These are phyloP conservation scores for Cephus pulcher DNA, from an alignment of 2,888 invertebrate genomes.

Conservation along the genomic window DNA sequence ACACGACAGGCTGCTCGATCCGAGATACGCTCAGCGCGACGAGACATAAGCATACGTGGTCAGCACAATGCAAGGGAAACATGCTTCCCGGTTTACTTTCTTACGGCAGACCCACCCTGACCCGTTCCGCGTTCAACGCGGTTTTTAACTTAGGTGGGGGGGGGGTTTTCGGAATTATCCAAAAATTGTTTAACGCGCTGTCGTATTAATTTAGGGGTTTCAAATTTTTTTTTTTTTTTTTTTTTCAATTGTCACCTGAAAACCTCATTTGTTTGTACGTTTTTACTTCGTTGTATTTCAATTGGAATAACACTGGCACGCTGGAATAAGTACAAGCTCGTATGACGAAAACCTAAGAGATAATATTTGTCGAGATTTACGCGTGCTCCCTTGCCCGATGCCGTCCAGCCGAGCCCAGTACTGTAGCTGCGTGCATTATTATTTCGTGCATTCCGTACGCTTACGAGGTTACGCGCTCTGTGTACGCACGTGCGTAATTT, in stretches of 20 bases:
- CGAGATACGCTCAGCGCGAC: slow-evolving; percentile 5
- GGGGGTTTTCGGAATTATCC: background rate
- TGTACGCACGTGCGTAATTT: slow-evolving; percentile 1
- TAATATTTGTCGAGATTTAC: slow-evolving; percentile 55
- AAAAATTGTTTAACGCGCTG: background rate
- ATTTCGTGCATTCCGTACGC: slow-evolving; percentile 5
- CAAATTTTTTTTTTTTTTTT: background rate
- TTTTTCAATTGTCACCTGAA: background rate
- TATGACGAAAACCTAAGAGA: slow-evolving; percentile 32
- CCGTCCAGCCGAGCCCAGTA: background rate
- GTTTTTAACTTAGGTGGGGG: background rate
- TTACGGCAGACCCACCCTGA: background rate
- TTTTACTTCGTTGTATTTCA: background rate
- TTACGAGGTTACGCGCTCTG: slow-evolving; percentile 2
- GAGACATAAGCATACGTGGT: slow-evolving; percentile 13
- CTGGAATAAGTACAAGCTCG: slow-evolving; percentile 33
- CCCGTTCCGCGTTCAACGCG: background rate
- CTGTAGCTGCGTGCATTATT: background rate
- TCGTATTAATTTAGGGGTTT: no score
- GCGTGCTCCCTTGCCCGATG: slow-evolving; percentile 33
- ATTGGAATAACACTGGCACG: background rate
- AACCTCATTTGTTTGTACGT: background rate
- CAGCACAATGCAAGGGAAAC: slow-evolving; percentile 17
- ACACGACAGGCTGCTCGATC: slow-evolving; percentile 6
- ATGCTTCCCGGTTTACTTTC: slow-evolving; percentile 2